Conservation (phyloP, 53 echinoderm and acorn worm species). For the Apostichopus leukothele region DNA sequence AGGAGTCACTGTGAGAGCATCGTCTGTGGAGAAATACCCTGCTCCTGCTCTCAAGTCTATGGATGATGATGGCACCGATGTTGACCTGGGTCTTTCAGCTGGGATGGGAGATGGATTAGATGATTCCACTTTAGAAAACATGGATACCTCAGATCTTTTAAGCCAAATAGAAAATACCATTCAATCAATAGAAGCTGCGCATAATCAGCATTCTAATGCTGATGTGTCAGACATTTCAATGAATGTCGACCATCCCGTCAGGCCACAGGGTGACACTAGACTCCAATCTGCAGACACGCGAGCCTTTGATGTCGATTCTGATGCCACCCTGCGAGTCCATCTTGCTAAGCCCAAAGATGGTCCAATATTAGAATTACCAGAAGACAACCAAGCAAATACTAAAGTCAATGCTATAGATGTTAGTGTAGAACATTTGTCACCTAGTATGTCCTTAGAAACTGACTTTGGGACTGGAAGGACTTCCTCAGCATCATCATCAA, state of each 20-base stretch:
- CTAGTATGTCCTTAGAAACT: not conserved
- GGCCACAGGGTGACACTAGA: not conserved
- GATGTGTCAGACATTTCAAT: not conserved
- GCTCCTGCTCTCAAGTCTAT: not conserved
- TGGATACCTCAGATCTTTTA: slow-evolving; percentile 38
- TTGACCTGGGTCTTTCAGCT: slow-evolving; percentile 33
- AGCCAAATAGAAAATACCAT: slow-evolving; percentile 40
- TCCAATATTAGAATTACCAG: slow-evolving; percentile 36
- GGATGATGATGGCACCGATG: slow-evolving; percentile 25
- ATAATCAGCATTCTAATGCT: not conserved
- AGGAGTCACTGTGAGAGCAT: slow-evolving; percentile 41
- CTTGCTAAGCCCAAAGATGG: slow-evolving; percentile 36
- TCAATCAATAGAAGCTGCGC: slow-evolving; percentile 37
- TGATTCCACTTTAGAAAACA: slow-evolving; percentile 7
- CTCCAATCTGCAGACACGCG: slow-evolving; percentile 1
- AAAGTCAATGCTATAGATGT: not conserved
- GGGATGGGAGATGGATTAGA: not conserved
- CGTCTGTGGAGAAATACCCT: slow-evolving; percentile 21
- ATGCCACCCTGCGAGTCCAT: not conserved
- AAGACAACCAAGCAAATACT: not conserved
- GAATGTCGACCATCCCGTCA: not conserved
- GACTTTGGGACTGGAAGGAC: not conserved
- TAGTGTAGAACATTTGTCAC: not conserved
- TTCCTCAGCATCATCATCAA: slow-evolving; percentile 24
- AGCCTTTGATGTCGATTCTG: slow-evolving; percentile 9